These are phyloP conservation scores for Matsumurasca onukii DNA, from an alignment of 1,140 invertebrate genomes.

Conservation along the genomic window DNA sequence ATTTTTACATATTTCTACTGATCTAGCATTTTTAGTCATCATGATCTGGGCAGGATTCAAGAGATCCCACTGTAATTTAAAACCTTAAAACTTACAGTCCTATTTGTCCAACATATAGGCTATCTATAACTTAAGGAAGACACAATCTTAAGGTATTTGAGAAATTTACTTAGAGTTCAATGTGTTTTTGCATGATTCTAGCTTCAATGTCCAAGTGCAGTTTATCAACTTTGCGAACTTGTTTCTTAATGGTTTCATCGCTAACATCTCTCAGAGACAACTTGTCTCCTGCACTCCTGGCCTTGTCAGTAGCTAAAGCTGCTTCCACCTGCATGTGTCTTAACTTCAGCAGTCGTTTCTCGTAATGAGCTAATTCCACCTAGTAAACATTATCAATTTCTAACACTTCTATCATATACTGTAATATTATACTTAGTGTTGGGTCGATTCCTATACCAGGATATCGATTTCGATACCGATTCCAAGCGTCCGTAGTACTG, in stretches of 20 bases:
- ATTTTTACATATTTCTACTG: too few relatives aligned
- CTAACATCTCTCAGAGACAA: conserved; percentile 58
- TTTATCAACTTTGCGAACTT: conserved; percentile 82
- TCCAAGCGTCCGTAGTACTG: too few relatives aligned
- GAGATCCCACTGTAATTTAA: too few relatives aligned
- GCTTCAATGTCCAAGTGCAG: conserved; percentile 78
- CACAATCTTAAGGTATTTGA: not conserved
- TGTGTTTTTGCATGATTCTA: conserved; percentile 72
- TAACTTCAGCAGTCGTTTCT: conserved; percentile 80
- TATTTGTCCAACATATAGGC: too few relatives aligned
- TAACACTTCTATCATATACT: too few relatives aligned
- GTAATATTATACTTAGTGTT: too few relatives aligned
- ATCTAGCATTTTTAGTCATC: too few relatives aligned
- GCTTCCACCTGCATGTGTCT: conserved; percentile 77
- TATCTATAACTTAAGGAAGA: too few relatives aligned
- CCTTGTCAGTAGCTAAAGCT: conserved; percentile 52
- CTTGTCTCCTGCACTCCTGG: conserved; percentile 60
- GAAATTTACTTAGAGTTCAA: conserved; percentile 58
- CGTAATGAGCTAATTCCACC: conserved; percentile 85
- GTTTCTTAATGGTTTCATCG: conserved; percentile 77
- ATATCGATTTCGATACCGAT: too few relatives aligned
- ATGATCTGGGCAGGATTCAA: too few relatives aligned
- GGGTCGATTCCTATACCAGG: too few relatives aligned
- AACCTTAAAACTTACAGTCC: too few relatives aligned
- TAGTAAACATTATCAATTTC: conserved; percentile 42